A percentile compares a stretch with the other conserved stretches of the same genome.
Evolutionary conservation across 1,140 invertebrate genomes (phyloP).

Genomic region (Meloidogyne exigua): DNA sequence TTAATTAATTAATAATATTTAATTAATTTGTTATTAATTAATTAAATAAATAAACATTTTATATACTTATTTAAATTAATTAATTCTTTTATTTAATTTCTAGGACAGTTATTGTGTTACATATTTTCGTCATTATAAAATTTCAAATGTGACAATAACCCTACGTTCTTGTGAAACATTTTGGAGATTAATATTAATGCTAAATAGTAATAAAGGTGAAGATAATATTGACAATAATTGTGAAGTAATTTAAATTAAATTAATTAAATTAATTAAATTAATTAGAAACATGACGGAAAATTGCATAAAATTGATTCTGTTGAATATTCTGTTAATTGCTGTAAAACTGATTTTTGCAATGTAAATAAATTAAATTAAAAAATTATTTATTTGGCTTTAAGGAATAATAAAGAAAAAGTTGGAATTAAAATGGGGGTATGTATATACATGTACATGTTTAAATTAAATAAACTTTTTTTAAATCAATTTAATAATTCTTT

Average conservation of each 20-base stretch:
- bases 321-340: background rate
- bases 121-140: background rate
- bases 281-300: background rate
- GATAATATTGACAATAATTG: background rate
- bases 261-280: background rate
- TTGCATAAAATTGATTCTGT: background rate
- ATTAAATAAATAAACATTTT: no score
- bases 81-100: no score
- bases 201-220: background rate
- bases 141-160: background rate
- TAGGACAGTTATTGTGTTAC: conserved; percentile 1
- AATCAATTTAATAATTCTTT: no score
- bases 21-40: no score
- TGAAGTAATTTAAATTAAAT: background rate
- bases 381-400: background rate
- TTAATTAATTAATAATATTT: no score
- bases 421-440: no score
- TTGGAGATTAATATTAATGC: background rate
- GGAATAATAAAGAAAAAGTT: no score
- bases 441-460: no score
- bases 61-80: no score
- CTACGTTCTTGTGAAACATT: background rate
- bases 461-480: no score
- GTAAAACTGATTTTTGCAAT: background rate
- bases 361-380: background rate